These are phyloP conservation scores for Lophius americanus DNA, from an alignment of 2,797 vertebrate genomes.

Conservation along the genomic window DNA sequence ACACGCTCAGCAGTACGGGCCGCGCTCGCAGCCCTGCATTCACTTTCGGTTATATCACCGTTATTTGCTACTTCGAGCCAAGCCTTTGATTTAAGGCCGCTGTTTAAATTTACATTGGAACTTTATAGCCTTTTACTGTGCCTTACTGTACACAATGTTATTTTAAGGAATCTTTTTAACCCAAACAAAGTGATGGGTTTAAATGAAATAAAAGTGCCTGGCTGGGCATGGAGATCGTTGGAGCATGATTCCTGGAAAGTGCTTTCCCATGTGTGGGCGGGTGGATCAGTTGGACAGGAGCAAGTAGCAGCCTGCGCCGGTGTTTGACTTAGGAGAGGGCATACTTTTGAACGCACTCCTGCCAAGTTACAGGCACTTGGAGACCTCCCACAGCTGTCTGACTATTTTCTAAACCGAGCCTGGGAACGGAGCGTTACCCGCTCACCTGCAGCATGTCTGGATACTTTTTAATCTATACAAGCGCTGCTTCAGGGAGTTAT, in stretches of 20 bases:
- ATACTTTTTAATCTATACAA: conserved; percentile 55
- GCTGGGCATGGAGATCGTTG: conserved; percentile 51
- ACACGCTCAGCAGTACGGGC: conserved; percentile 21
- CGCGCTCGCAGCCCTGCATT: conserved; percentile 24
- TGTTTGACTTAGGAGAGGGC: conserved; percentile 63
- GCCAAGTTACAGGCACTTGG: conserved; percentile 62
- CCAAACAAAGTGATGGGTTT: conserved; percentile 70
- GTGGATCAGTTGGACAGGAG: conserved; percentile 64
- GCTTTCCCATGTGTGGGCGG: conserved; percentile 74
- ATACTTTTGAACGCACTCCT: conserved; percentile 56
- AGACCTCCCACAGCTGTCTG: conserved; percentile 66
- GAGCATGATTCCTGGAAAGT: conserved; percentile 74
- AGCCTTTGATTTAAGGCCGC: conserved; percentile 60
- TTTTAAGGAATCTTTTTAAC: conserved; percentile 61
- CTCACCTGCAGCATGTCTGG: conserved; percentile 67
- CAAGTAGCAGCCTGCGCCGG: conserved; percentile 72
- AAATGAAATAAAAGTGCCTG: conserved; percentile 68
- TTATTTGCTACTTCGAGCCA: conserved; percentile 56
- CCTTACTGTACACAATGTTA: conserved; percentile 44
- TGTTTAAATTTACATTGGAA: conserved; percentile 54
- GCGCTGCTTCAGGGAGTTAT: conserved; percentile 35
- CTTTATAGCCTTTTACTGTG: conserved; percentile 57
- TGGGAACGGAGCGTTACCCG: conserved; percentile 53
- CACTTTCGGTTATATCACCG: conserved; percentile 48
- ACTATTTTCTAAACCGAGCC: conserved; percentile 39